These are phyloP conservation scores for Scaptomyza montana DNA, from an alignment of 1,140 invertebrate species.

Conservation along the genomic window DNA sequence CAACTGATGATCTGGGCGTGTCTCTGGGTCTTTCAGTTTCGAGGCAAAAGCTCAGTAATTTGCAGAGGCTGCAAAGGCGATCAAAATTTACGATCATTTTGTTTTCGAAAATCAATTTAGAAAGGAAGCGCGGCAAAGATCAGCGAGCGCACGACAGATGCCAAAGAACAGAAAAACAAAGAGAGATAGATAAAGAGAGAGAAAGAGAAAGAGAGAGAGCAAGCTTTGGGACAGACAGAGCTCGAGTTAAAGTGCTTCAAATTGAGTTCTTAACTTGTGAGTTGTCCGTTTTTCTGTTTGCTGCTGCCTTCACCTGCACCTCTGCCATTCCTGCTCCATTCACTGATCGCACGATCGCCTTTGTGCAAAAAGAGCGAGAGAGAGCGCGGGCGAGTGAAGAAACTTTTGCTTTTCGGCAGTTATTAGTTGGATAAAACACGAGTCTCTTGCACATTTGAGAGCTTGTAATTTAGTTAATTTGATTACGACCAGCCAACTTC, in stretches of 20 bases:
- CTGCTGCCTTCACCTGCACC: no score
- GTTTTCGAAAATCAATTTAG: constrained; percentile 82
- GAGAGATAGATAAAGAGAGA: background rate
- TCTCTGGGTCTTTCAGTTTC: constrained; percentile 21
- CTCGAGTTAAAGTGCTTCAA: constrained; percentile 42
- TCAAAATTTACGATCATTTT: constrained; percentile 82
- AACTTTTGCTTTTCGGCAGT: constrained; percentile 65
- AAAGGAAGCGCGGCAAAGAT: constrained; percentile 81
- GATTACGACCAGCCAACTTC: constrained; percentile 60
- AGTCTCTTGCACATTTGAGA: constrained; percentile 80
- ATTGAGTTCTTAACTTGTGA: constrained; percentile 72
- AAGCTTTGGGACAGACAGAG: background rate
- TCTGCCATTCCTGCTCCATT: constrained; percentile 12
- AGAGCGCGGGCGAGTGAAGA: background rate
- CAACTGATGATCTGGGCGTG: constrained; percentile 63
- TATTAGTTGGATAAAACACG: constrained; percentile 77
- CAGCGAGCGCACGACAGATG: constrained; percentile 64
- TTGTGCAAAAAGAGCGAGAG: background rate
- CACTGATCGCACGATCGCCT: constrained; percentile 39
- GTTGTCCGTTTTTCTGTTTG: constrained; percentile 9
- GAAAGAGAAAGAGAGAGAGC: constrained; percentile 2
- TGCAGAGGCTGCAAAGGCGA: constrained; percentile 76
- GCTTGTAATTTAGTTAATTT: constrained; percentile 83
- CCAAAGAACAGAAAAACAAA: constrained; percentile 18
- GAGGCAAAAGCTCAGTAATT: constrained; percentile 69